phyloP scores from a whole-genome alignment of 2,113 vertebrate genomes.

The Saccopteryx bilineata region DNA sequence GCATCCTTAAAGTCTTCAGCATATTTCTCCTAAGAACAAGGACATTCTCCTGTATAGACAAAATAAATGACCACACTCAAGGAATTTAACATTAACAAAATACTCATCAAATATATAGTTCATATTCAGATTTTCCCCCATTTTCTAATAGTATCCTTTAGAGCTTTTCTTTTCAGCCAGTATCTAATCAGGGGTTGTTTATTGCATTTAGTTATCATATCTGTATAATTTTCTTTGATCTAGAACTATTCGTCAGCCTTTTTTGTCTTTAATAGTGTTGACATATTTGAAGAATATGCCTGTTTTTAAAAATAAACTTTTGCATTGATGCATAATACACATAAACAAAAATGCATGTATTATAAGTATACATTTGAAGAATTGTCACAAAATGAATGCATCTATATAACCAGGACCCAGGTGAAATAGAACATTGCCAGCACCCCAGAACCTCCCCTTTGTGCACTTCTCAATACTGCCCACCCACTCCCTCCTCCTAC shows the following conservation, averaged over 20 bases:
- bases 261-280: background rate
- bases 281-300: conserved; percentile 20
- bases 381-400: background rate
- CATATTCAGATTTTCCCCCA: background rate
- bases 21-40: background rate
- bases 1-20: background rate
- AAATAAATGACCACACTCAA: background rate
- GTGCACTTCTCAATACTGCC: background rate
- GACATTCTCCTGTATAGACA: conserved; percentile 10
- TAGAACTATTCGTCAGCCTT: background rate
- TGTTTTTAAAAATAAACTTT: conserved; percentile 23
- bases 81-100: background rate
- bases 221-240: background rate
- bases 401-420: background rate
- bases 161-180: background rate
- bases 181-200: background rate
- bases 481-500: background rate
- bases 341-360: background rate
- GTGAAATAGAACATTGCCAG: background rate
- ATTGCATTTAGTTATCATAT: background rate
- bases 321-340: background rate
- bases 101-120: background rate
- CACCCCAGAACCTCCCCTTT: background rate
- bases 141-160: background rate
- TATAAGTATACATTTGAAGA: conserved; percentile 14